Evolutionary conservation across 2,888 invertebrate species (phyloP).

Genomic region (Volucella bombylans): DNA sequence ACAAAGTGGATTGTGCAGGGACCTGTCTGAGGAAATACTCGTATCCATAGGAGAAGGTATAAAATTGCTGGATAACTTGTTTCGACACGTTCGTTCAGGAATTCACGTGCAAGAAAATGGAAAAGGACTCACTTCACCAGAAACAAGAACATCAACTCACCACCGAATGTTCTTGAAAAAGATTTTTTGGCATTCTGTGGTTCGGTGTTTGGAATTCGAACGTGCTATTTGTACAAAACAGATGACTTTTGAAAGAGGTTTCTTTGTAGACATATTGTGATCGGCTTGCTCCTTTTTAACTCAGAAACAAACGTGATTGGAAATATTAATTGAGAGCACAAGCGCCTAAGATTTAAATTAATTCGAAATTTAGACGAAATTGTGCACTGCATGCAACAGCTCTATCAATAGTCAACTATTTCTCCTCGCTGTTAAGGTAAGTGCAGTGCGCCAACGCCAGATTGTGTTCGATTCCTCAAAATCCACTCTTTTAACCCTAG

Average conservation of each 20-base stretch:
- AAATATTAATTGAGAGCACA: slow-evolving; percentile 1
- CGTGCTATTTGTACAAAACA: slow-evolving; percentile 44
- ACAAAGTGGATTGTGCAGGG: slow-evolving; percentile 44
- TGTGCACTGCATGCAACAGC: too few species aligned
- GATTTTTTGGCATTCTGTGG: background rate
- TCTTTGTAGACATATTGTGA: slow-evolving; percentile 10
- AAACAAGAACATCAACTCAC: background rate
- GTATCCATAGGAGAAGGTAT: slow-evolving; percentile 6
- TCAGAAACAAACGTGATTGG: background rate
- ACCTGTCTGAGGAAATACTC: slow-evolving; percentile 28
- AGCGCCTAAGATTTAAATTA: background rate
- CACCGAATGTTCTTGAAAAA: background rate
- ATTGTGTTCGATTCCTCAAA: too few species aligned
- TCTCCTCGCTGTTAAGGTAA: too few species aligned
- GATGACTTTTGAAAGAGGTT: slow-evolving; percentile 27
- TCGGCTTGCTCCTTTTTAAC: background rate
- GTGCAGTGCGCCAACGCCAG: too few species aligned
- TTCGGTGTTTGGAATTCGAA: slow-evolving; percentile 17
- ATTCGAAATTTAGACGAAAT: background rate
- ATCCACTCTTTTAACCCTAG: too few species aligned
- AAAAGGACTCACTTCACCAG: slow-evolving; percentile 6
- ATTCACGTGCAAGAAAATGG: background rate
- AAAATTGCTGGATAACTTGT: slow-evolving; percentile 54
- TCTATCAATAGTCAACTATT: too few species aligned
- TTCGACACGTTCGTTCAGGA: slow-evolving; percentile 51